Percentiles rank a stretch among this genome's conserved stretches.
These are phyloP conservation scores for Oscheius myriophilus DNA, from an alignment of 2,888 invertebrate genomes.

Conservation along the genomic window DNA sequence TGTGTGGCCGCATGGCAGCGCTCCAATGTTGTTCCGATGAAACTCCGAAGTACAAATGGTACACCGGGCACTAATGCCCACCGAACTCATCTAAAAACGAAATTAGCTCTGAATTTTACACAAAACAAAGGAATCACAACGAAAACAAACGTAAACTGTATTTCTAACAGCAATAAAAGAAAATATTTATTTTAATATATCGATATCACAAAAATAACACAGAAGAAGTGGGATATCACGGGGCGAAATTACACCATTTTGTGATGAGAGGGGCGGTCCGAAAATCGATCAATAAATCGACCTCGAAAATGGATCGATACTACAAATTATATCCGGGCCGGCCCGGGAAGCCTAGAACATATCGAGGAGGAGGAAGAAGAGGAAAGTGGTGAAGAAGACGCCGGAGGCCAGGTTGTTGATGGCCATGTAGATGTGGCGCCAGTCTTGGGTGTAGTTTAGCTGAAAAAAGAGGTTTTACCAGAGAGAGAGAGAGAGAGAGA, in stretches of 20 bases:
- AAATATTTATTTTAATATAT: background rate
- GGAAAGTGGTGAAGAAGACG: slow-evolving; percentile 62
- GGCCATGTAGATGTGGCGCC: slow-evolving; percentile 68
- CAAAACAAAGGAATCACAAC: background rate
- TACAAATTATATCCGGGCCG: background rate
- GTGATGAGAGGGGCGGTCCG: no score
- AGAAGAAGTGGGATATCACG: background rate
- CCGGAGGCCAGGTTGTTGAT: slow-evolving; percentile 66
- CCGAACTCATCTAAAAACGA: background rate
- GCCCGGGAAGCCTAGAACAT: slow-evolving; percentile 5
- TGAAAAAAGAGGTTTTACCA: slow-evolving; percentile 7
- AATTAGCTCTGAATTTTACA: no score
- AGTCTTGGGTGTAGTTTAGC: slow-evolving; percentile 63
- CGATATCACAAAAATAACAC: slow-evolving; percentile 3
- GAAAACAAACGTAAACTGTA: background rate
- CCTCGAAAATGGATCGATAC: no score
- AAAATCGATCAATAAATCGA: no score
- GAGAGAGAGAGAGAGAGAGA: background rate
- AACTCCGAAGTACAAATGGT: slow-evolving; percentile 13
- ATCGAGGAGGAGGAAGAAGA: slow-evolving; percentile 51
- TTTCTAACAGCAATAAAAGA: background rate
- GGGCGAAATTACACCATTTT: no score
- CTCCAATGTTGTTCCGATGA: slow-evolving; percentile 8
- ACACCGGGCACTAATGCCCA: background rate
- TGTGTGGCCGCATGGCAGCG: slow-evolving; percentile 30